Percentiles rank a stretch among this genome's conserved stretches.
Conservation (phyloP, 2,113 vertebrate species). For the Cyrtonyx montezumae region DNA sequence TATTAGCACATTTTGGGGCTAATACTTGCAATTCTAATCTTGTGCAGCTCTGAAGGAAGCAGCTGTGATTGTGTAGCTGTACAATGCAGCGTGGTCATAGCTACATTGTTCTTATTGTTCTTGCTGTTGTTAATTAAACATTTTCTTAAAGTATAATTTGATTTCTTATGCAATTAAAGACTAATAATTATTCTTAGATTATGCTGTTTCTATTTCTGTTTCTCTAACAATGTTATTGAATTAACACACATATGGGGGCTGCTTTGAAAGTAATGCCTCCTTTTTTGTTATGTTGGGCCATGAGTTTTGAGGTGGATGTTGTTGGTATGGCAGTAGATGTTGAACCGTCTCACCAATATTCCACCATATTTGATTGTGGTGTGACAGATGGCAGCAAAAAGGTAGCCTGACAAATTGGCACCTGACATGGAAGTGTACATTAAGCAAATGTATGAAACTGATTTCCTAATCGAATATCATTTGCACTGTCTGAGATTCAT, state of each 20-base stretch:
- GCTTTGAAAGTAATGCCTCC: no score
- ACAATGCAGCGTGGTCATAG: fast-evolving
- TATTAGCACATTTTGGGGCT: neutral
- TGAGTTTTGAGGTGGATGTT: no score
- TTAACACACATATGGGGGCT: neutral
- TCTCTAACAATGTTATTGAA: neutral
- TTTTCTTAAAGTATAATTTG: neutral
- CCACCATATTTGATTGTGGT: no score
- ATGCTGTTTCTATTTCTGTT: neutral
- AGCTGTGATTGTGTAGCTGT: neutral
- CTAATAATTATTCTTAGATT: neutral
- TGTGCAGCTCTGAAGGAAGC: neutral
- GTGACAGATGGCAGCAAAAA: no score
- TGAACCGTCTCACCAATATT: no score
- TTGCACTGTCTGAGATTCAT: no score
- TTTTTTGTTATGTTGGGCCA: no score
- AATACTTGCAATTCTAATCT: neutral
- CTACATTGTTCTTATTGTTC: neutral
- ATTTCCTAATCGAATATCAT: no score
- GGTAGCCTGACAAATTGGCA: no score
- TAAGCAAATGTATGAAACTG: no score
- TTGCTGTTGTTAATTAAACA: neutral
- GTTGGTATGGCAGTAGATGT: no score
- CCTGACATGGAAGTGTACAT: no score
- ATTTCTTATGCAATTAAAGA: neutral